Base-by-base conservation (phyloP, 2,888 invertebrate species). In the Brenthis hecate region DNA sequence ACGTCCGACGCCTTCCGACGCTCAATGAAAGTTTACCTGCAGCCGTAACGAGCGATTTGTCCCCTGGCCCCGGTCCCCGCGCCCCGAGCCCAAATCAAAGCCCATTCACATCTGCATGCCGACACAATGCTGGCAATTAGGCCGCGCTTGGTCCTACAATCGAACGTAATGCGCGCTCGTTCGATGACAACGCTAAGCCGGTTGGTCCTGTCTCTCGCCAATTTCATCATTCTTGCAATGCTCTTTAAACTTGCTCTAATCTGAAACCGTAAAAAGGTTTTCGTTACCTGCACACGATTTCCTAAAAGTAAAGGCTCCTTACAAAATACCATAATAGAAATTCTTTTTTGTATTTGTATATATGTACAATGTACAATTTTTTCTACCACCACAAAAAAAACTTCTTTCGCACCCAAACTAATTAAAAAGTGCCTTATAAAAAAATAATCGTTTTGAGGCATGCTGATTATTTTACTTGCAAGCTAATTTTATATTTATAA, bases 21-120 rank as follows among this genome's bases (percentile, higher is more conserved):
- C 90, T 92, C 91, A 92, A 92, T 92, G 92, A 92, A 92, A 92
- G 92, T 92, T 92, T 92, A 92, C 92, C 92, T 92, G 92, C 92
- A 91, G 89, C 88, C 91, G 91, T 92, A 92, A 92, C 92, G 92
- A 92, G 92, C 92, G 92, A 92, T 92, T 92, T 92, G 92, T 92
- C 90, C 92, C 91, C 90, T 85, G 85, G 83, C 87, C 89, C 89
- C 88, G 81, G 81, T 82, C 87, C 87, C 86, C 79, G 75, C 77
- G 73, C 82, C 83, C 83, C 76, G 81, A 85, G 85, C 87, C 91
- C 92, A 93, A 93, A 93, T 93, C 93, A 93, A 93, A 92, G 91
- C 91, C 93, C 93, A 93, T 93, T 93, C 93, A 93, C 92, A 92
- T 93, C 92, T 92, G 93, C 93, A 93, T 93, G 93, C 91, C 90